Conservation (phyloP, 1,140 invertebrate genomes). For the Caenorhabditis tropicalis region DNA sequence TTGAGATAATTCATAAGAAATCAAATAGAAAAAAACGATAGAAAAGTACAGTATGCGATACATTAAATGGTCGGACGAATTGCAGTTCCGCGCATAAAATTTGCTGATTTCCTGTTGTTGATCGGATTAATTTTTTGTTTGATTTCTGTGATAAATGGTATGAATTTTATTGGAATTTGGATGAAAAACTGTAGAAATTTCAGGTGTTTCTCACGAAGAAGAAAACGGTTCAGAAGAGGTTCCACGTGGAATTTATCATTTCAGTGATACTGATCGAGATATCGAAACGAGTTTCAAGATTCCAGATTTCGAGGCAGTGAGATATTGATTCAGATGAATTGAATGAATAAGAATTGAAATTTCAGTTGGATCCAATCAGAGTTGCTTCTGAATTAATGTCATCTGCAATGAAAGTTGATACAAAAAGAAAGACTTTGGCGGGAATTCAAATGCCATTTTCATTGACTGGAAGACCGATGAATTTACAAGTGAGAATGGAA, state of each 20-base stretch:
- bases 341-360: neutral
- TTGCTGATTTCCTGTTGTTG: neutral
- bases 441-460: constrained; percentile 35
- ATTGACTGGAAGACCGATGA: constrained; percentile 19
- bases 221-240: neutral
- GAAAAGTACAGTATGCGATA: constrained; percentile 15
- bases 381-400: constrained; percentile 10
- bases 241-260: constrained; percentile 20
- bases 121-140: neutral
- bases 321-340: neutral
- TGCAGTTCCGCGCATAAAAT: neutral
- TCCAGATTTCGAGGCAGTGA: constrained; percentile 23
- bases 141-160: neutral
- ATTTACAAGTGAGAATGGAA: neutral
- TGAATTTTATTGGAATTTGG: neutral
- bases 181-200: neutral
- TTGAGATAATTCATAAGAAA: neutral
- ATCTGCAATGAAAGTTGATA: constrained; percentile 27
- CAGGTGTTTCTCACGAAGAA: neutral
- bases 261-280: constrained; percentile 24
- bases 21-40: neutral
- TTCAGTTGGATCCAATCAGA: constrained; percentile 23
- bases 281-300: constrained; percentile 25
- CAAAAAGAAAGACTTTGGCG: constrained; percentile 8
- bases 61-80: constrained; percentile 43